Base-by-base conservation (phyloP, 2,888 invertebrate genomes). In the Scaeva pyrastri region DNA sequence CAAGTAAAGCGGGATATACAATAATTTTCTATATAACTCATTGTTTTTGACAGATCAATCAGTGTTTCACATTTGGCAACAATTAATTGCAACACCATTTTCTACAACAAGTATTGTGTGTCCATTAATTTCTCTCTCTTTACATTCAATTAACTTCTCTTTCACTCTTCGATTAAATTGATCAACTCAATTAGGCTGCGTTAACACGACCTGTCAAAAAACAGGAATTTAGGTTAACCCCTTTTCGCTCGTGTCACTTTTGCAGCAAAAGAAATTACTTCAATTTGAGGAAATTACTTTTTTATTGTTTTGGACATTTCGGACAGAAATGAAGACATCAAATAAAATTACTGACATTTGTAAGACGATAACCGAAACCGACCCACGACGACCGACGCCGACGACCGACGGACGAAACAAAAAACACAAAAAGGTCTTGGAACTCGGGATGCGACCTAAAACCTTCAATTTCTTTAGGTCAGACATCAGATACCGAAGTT, bases 291-390 rank as follows among this genome's bases (percentile, higher is more conserved):
- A 74, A 79, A 73, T 74, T 72, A 73, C 56, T 50, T 66, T 31
- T n/a, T n/a, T n/a, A n/a, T n/a, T n/a, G n/a, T n/a, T n/a, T 68
- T 58, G 39, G 73, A 66, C 58, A 66, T 78, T 73, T 74, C 50
- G 68, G 68, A 70, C 62, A 48, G 64, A 39, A 19, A 80, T 74
- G 68, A 68, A 80, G 79, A 74, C 79, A 50, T 80, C 79, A 74
- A 80, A 68, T 36, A 48, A 58, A 64, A 66, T 74, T 68, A 52
- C 52, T 26, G 50, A 55, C 45, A 16, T 68, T 41, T 50, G 36
- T n/a, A 19, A 19, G 16, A 10, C 19, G 31, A 48, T 11, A 11
- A 21, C 2, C 19, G 31, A 26, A 8, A 45, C 16, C 16, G 16
- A 45, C n/a, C n/a, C n/a, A n/a, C n/a, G n/a, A n/a, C n/a, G n/a